Percentiles rank a stretch among this genome's conserved stretches.
These are phyloP conservation scores for Gadopsis bispinosus DNA, from an alignment of 2,797 vertebrate species.

Conservation along the genomic window DNA sequence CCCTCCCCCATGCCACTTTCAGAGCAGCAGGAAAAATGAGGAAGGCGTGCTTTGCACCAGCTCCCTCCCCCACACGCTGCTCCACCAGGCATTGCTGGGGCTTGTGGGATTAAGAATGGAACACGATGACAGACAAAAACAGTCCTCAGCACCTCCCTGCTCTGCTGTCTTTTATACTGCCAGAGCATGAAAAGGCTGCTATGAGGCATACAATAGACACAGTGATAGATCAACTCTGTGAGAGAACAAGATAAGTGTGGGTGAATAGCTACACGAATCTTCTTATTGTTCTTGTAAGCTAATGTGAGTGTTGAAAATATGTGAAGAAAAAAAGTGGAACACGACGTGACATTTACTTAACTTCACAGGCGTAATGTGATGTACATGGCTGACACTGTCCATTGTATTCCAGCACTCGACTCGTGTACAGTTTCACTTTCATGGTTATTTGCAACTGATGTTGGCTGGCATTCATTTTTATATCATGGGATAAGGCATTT, in stretches of 20 bases:
- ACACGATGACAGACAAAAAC: conserved; percentile 86
- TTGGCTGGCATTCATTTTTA: conserved; percentile 12
- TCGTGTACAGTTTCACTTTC: conserved; percentile 14
- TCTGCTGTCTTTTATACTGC: conserved; percentile 76
- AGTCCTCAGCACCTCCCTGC: conserved; percentile 81
- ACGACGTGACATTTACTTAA: conserved; percentile 53
- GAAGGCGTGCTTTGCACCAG: conserved; percentile 77
- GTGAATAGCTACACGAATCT: conserved; percentile 75
- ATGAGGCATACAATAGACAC: conserved; percentile 77
- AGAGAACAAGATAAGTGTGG: conserved; percentile 79
- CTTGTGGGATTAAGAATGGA: conserved; percentile 85
- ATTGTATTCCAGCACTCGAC: conserved; percentile 23
- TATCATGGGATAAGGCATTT: not conserved
- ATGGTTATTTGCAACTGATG: conserved; percentile 20
- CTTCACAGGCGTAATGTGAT: conserved; percentile 40
- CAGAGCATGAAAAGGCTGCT: conserved; percentile 82
- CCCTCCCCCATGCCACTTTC: conserved; percentile 79
- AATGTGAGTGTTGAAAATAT: conserved; percentile 60
- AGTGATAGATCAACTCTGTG: conserved; percentile 78
- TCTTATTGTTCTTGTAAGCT: conserved; percentile 69
- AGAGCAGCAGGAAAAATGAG: conserved; percentile 79
- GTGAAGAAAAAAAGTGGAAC: conserved; percentile 37
- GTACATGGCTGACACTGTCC: conserved; percentile 24
- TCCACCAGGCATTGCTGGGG: conserved; percentile 80
- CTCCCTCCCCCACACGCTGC: conserved; percentile 77